A percentile compares a stretch with the other conserved stretches of the same genome.
These are phyloP conservation scores for Brachionus plicatilis DNA, from an alignment of 1,140 invertebrate genomes.

Conservation along the genomic window DNA sequence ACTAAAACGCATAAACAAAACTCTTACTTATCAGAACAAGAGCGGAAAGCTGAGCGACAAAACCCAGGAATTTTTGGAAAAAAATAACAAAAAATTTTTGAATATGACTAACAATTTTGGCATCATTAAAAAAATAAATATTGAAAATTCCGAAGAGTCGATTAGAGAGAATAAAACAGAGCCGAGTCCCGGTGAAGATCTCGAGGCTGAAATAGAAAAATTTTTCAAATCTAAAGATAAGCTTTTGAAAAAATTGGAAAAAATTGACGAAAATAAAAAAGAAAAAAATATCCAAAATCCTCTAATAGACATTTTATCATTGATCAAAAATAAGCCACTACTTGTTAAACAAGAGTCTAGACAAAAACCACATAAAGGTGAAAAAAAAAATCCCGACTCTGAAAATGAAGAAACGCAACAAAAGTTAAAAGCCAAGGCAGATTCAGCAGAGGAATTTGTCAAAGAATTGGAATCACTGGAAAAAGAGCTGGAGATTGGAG, in stretches of 20 bases:
- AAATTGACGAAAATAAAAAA: background rate
- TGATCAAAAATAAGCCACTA: background rate
- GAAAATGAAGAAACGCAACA: background rate
- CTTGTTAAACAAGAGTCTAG: background rate
- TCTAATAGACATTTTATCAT: background rate
- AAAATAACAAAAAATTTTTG: constrained; percentile 29
- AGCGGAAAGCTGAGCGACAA: background rate
- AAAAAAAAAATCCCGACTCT: background rate
- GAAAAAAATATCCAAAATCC: background rate
- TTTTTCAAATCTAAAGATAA: constrained; percentile 20
- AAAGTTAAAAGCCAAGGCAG: background rate
- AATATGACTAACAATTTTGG: constrained; percentile 14
- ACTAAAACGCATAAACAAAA: constrained; percentile 1
- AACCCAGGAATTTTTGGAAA: background rate
- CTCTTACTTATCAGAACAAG: background rate
- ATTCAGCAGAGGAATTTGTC: background rate
- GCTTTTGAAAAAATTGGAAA: background rate
- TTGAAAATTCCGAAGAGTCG: background rate
- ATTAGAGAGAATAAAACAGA: background rate
- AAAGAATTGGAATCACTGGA: constrained; percentile 20
- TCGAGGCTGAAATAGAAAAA: constrained; percentile 22
- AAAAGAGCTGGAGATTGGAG: constrained; percentile 2
- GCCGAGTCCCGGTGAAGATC: background rate
- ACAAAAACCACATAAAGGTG: background rate
- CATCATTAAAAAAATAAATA: background rate